Conservation (phyloP, 2,888 invertebrate genomes). For the Colostygia pectinataria region DNA sequence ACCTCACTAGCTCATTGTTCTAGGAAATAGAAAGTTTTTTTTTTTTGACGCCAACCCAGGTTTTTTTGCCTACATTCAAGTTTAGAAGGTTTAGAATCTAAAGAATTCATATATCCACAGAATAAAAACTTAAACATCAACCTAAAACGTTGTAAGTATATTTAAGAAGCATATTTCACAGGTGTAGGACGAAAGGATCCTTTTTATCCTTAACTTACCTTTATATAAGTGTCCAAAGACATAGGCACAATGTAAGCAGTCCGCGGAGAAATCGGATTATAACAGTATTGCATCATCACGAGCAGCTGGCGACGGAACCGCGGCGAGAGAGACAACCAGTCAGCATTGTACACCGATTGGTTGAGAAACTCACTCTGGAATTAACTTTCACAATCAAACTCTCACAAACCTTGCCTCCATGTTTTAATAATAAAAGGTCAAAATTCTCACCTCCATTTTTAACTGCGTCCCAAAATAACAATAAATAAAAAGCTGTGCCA, state of each 20-base stretch:
- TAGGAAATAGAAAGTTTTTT: no score
- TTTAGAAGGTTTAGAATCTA: no score
- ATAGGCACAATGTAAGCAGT: conserved; percentile 66
- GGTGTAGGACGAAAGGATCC: no score
- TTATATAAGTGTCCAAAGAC: conserved; percentile 65
- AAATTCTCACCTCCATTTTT: conserved; percentile 52
- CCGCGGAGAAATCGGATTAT: conserved; percentile 49
- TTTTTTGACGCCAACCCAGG: no score
- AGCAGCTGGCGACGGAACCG: conserved; percentile 57
- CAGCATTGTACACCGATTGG: conserved; percentile 55
- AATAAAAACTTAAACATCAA: no score
- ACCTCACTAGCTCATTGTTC: no score
- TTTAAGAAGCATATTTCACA: no score
- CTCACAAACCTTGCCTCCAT: no score
- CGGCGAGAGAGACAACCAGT: conserved; percentile 59
- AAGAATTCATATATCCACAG: no score
- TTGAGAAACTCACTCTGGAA: conserved; percentile 62
- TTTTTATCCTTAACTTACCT: conserved; percentile 45
- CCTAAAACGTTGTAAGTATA: no score
- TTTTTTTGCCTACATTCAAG: no score
- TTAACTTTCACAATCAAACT: no score
- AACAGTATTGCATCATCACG: conserved; percentile 57
- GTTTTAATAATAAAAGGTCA: not conserved
- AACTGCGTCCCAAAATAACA: conserved; percentile 70
- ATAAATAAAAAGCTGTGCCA: conserved; percentile 66